Percentiles rank a stretch among this genome's conserved stretches.
phyloP scores from a whole-genome alignment of 2,797 vertebrate species.

The Chrysocyon brachyurus region DNA sequence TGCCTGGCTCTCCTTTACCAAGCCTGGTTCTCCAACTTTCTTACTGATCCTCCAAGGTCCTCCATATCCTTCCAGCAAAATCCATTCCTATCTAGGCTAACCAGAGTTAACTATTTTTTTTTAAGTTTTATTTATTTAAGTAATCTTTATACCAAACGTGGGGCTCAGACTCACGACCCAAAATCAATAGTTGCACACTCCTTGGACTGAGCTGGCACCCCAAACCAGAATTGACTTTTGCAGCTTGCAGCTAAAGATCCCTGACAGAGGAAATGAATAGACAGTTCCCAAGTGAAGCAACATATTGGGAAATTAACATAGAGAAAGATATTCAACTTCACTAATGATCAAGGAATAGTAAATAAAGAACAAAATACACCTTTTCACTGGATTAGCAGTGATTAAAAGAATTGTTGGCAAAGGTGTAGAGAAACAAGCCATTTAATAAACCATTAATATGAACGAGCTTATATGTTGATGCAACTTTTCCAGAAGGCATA shows the following conservation, averaged over 20 bases:
- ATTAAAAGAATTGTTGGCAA: slow-evolving; percentile 12
- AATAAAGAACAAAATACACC: background rate
- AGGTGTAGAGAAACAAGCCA: background rate
- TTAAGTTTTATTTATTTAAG: background rate
- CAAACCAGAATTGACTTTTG: background rate
- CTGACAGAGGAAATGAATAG: background rate
- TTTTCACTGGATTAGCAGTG: background rate
- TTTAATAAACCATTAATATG: background rate
- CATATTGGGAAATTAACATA: slow-evolving; percentile 10
- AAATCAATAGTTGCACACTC: background rate
- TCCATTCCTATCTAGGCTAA: background rate
- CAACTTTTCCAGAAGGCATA: background rate
- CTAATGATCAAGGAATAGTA: background rate
- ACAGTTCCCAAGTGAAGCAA: slow-evolving; percentile 12
- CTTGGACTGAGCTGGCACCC: background rate
- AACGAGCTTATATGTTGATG: background rate
- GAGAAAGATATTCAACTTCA: background rate
- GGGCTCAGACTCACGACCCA: background rate
- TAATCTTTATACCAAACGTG: background rate
- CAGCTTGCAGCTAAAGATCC: background rate
- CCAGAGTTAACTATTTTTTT: background rate
- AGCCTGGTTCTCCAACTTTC: background rate
- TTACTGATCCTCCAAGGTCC: background rate
- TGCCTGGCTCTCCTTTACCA: background rate
- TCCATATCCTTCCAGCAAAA: background rate